Evolutionary conservation across 1,140 invertebrate species (phyloP).

Genomic region (Anagrus nilaparvatae): DNA sequence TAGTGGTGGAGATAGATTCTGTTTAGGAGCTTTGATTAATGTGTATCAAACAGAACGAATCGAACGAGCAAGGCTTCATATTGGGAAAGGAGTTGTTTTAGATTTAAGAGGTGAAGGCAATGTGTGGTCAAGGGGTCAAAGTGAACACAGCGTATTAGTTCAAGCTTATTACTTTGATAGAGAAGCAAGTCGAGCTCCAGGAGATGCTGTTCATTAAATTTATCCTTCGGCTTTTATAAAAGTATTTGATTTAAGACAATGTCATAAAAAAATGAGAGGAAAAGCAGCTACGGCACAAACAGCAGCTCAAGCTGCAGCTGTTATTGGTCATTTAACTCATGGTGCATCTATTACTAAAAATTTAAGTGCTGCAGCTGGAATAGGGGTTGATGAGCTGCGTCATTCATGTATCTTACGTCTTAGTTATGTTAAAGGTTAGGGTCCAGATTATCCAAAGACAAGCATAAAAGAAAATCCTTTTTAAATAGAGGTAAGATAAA

Average conservation of each 20-base stretch:
- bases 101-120: slow-evolving; percentile 91
- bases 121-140: slow-evolving; percentile 91
- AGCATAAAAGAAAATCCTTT: slow-evolving; percentile 97
- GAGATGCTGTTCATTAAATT: slow-evolving; percentile 97
- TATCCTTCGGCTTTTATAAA: slow-evolving; percentile 96
- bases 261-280: slow-evolving; percentile 92
- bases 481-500: slow-evolving; percentile 78
- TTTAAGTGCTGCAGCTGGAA: slow-evolving; percentile 76
- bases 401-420: slow-evolving; percentile 88
- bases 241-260: slow-evolving; percentile 91
- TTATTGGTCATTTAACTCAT: slow-evolving; percentile 67
- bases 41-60: slow-evolving; percentile 94
- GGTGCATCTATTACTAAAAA: slow-evolving; percentile 38
- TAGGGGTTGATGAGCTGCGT: slow-evolving; percentile 93
- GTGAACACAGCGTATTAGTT: slow-evolving; percentile 96
- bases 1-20: too few species aligned
- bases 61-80: too few species aligned
- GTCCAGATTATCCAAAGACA: slow-evolving; percentile 92
- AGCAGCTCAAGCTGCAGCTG: slow-evolving; percentile 90
- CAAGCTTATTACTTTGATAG: slow-evolving; percentile 96
- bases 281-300: slow-evolving; percentile 90
- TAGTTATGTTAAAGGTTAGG: slow-evolving; percentile 99
- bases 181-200: slow-evolving; percentile 89
- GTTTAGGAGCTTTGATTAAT: too few species aligned
- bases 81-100: too few species aligned